Conservation (phyloP, 2,888 invertebrate species). For the Drosophila pseudotakahashii region DNA sequence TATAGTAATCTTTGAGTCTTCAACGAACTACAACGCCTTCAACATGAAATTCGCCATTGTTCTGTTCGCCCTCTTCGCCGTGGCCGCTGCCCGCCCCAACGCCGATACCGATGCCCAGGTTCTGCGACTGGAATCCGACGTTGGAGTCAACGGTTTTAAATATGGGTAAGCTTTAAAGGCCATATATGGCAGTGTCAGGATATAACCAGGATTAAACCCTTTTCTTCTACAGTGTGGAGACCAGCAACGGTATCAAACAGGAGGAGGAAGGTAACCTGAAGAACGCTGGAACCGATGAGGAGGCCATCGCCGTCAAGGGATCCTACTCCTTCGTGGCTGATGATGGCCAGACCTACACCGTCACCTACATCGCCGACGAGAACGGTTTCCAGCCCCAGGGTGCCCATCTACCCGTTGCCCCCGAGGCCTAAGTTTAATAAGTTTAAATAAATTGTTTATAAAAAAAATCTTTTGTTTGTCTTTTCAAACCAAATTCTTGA, state of each 20-base stretch:
- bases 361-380: slow-evolving; percentile 84
- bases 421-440: slow-evolving; percentile 41
- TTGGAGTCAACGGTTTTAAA: slow-evolving; percentile 85
- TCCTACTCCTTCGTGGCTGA: slow-evolving; percentile 84
- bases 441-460: slow-evolving; percentile 24
- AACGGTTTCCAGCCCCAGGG: slow-evolving; percentile 85
- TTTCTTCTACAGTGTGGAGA: slow-evolving; percentile 23
- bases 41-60: slow-evolving; percentile 76
- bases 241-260: slow-evolving; percentile 82
- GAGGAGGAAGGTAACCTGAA: slow-evolving; percentile 47
- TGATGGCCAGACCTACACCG: slow-evolving; percentile 86
- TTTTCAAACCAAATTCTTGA: too few species aligned
- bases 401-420: slow-evolving; percentile 84
- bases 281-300: slow-evolving; percentile 80
- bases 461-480: not conserved
- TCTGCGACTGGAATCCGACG: slow-evolving; percentile 22
- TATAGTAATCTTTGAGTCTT: slow-evolving; percentile 33
- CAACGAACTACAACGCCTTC: slow-evolving; percentile 31
- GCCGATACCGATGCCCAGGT: slow-evolving; percentile 3
- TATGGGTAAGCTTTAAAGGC: slow-evolving; percentile 56
- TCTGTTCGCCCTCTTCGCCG: slow-evolving; percentile 71
- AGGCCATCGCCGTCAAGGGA: slow-evolving; percentile 70
- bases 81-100: slow-evolving; percentile 67
- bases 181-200: too few species aligned
- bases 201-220: too few species aligned